These are phyloP conservation scores for Platysteira castanea DNA, from an alignment of 2,113 vertebrate species.

Conservation along the genomic window DNA sequence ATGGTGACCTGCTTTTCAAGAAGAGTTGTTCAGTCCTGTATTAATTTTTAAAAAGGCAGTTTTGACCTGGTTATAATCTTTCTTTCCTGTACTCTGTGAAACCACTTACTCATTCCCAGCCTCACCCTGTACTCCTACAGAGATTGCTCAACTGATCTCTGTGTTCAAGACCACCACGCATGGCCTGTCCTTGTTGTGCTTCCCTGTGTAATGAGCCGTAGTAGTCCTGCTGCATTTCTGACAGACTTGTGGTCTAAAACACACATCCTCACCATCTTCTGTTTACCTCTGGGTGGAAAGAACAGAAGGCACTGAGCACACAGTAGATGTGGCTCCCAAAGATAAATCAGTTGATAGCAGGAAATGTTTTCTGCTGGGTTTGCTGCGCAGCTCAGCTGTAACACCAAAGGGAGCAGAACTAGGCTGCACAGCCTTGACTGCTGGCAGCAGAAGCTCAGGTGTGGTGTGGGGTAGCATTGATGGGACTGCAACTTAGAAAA, in stretches of 20 bases:
- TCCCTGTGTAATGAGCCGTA: neutral
- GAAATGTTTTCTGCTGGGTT: neutral
- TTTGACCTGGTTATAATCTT: neutral
- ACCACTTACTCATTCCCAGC: neutral
- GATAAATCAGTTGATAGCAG: neutral
- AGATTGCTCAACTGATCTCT: neutral
- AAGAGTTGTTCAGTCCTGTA: neutral
- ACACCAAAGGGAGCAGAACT: neutral
- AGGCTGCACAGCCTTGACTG: neutral
- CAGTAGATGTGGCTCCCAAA: neutral
- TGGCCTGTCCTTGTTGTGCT: neutral
- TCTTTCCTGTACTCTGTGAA: neutral
- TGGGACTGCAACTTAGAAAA: neutral
- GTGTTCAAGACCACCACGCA: neutral
- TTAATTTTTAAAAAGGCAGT: neutral
- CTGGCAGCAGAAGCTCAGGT: neutral
- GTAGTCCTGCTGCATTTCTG: conserved; percentile 34
- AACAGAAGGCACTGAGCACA: neutral
- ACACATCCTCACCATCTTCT: neutral
- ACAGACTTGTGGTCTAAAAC: neutral
- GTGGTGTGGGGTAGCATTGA: neutral
- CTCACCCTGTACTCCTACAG: neutral
- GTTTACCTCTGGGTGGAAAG: neutral
- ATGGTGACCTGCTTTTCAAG: neutral
- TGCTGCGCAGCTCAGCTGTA: neutral